Conservation (phyloP, 2,797 vertebrate species). For the Rhadinocentrus ornatus region DNA sequence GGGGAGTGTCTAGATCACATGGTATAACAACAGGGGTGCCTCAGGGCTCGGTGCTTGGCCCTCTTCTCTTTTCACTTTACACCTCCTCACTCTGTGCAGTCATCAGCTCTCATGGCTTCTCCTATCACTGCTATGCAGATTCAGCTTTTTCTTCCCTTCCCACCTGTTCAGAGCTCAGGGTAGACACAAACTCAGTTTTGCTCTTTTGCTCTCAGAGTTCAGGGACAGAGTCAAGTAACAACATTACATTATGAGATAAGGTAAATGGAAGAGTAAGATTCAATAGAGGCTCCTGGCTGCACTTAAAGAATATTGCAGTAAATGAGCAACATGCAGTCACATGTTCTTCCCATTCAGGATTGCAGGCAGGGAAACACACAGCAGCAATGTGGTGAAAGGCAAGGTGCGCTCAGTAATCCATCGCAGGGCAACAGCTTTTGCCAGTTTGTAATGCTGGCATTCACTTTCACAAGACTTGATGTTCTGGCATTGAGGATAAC, state of each 20-base stretch:
- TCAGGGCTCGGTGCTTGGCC: too few species aligned
- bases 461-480: not conserved
- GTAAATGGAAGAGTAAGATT: slow-evolving; percentile 8
- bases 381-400: not conserved
- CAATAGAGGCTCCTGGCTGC: not conserved
- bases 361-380: not conserved
- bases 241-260: not conserved
- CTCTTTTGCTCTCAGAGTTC: slow-evolving; percentile 40
- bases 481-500: not conserved
- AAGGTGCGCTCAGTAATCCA: not conserved
- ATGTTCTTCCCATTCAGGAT: not conserved
- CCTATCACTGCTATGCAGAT: too few species aligned
- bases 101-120: too few species aligned
- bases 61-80: too few species aligned
- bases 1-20: too few species aligned
- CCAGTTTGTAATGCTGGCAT: too few species aligned
- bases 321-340: not conserved
- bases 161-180: slow-evolving; percentile 54
- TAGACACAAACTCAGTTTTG: slow-evolving; percentile 27
- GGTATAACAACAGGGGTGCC: too few species aligned
- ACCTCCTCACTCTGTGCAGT: too few species aligned
- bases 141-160: too few species aligned
- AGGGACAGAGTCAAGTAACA: slow-evolving; percentile 39
- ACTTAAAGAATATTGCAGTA: not conserved
- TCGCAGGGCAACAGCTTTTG: not conserved